These are phyloP conservation scores for Stichodactyla helianthus DNA, from an alignment of 64 coral and sea anemone genomes.

Conservation along the genomic window DNA sequence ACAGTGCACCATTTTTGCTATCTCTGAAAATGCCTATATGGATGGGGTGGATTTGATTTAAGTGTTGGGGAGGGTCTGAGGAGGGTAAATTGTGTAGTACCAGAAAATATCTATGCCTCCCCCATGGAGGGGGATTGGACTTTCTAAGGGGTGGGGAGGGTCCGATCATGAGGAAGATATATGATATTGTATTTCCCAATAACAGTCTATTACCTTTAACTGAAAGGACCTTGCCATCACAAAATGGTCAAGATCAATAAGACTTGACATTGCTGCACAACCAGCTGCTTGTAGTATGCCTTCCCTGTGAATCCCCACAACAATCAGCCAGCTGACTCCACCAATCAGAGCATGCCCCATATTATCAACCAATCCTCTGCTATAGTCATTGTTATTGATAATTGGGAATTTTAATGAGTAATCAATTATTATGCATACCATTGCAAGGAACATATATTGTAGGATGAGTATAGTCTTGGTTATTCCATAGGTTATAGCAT, in stretches of 20 bases:
- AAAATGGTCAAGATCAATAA: conserved; percentile 25
- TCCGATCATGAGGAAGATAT: too few relatives aligned
- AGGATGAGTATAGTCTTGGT: neutral
- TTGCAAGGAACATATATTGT: neutral
- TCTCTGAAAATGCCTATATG: too few relatives aligned
- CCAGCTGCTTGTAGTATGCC: neutral
- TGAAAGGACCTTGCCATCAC: conserved; percentile 4
- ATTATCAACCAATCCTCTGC: conserved; percentile 15
- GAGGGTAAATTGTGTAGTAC: too few relatives aligned
- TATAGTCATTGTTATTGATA: neutral
- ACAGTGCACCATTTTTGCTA: too few relatives aligned
- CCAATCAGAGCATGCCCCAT: conserved; percentile 15
- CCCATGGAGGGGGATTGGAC: too few relatives aligned
- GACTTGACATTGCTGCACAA: conserved; percentile 8
- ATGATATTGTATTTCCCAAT: neutral
- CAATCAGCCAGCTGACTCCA: conserved; percentile 14
- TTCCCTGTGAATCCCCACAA: conserved; percentile 7
- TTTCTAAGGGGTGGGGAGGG: too few relatives aligned
- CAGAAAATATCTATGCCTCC: too few relatives aligned
- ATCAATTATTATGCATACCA: neutral
- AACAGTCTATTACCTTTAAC: neutral
- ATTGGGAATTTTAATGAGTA: neutral
- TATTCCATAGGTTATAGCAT: neutral
- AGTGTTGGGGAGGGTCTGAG: too few relatives aligned
- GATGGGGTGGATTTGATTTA: too few relatives aligned